Percentiles rank a stretch among this genome's conserved stretches.
phyloP scores from a whole-genome alignment of 1,140 invertebrate genomes.

The Tetramorium simillimum region DNA sequence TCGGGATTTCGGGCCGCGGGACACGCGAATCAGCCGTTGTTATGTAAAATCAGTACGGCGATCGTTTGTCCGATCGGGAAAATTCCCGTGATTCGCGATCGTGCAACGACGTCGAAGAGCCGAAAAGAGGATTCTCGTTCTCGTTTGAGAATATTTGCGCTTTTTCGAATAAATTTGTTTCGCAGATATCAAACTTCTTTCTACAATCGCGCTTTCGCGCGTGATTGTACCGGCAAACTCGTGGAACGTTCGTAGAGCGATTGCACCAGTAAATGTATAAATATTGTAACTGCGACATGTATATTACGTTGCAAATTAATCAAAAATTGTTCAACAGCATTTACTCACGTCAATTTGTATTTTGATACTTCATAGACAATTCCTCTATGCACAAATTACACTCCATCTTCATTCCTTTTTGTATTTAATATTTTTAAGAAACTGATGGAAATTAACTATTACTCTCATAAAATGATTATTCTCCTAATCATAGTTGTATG shows the following conservation, averaged over 20 bases:
- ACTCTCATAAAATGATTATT: not conserved
- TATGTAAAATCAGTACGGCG: slow-evolving; percentile 35
- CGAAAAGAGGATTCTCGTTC: slow-evolving; percentile 10
- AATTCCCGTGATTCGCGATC: not conserved
- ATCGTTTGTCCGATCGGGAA: slow-evolving; percentile 30
- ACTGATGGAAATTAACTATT: not conserved
- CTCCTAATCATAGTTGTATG: not conserved
- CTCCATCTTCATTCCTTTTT: not conserved
- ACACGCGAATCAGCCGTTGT: slow-evolving; percentile 8
- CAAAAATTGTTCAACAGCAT: not conserved
- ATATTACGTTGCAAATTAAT: not conserved
- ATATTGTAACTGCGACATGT: not conserved
- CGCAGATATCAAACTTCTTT: slow-evolving; percentile 36
- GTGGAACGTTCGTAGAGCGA: slow-evolving; percentile 44
- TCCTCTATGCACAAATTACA: not conserved
- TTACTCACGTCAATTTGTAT: not conserved
- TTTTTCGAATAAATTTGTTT: slow-evolving; percentile 9
- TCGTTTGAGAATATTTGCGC: slow-evolving; percentile 6
- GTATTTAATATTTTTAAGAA: not conserved
- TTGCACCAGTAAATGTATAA: slow-evolving; percentile 6
- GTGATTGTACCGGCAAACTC: slow-evolving; percentile 56
- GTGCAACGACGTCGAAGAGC: slow-evolving; percentile 1
- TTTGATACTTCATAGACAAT: not conserved
- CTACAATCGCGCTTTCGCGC: slow-evolving; percentile 45
- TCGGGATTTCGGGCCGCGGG: slow-evolving; percentile 29